Percentiles rank a stretch among this genome's conserved stretches.
phyloP scores from a whole-genome alignment of 2,888 invertebrate species.

The Branchinecta sandiegonensis region DNA sequence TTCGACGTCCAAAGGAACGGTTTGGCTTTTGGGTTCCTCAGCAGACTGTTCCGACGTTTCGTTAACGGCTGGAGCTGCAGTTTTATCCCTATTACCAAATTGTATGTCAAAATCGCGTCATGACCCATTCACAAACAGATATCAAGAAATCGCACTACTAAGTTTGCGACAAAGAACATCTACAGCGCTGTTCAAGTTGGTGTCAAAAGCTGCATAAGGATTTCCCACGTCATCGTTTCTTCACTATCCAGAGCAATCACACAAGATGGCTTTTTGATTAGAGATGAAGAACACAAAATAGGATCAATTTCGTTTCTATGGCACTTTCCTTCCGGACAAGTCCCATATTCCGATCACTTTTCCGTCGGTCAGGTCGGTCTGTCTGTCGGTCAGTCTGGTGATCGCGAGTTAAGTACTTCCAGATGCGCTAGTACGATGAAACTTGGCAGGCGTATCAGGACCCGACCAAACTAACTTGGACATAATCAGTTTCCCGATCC shows the following conservation, averaged over 20 bases:
- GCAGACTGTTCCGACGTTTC: background rate
- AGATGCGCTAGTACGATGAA: background rate
- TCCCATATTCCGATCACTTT: background rate
- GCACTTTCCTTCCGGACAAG: background rate
- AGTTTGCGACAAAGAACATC: too few species aligned
- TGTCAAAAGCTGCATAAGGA: too few species aligned
- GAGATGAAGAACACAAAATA: background rate
- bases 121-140: too few species aligned
- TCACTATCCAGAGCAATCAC: too few species aligned
- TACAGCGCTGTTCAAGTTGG: too few species aligned
- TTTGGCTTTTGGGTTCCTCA: background rate
- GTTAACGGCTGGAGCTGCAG: too few species aligned
- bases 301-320: background rate
- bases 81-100: too few species aligned
- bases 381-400: background rate
- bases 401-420: too few species aligned
- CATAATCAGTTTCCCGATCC: background rate
- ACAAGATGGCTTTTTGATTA: too few species aligned
- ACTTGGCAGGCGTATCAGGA: slow-evolving; percentile 3
- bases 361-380: background rate
- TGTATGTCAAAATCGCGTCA: too few species aligned
- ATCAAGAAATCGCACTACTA: too few species aligned
- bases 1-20: background rate
- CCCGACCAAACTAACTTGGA: slow-evolving; percentile 3
- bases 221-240: too few species aligned